Conservation (phyloP, 2,888 invertebrate genomes). For the Capitulum mitella region DNA sequence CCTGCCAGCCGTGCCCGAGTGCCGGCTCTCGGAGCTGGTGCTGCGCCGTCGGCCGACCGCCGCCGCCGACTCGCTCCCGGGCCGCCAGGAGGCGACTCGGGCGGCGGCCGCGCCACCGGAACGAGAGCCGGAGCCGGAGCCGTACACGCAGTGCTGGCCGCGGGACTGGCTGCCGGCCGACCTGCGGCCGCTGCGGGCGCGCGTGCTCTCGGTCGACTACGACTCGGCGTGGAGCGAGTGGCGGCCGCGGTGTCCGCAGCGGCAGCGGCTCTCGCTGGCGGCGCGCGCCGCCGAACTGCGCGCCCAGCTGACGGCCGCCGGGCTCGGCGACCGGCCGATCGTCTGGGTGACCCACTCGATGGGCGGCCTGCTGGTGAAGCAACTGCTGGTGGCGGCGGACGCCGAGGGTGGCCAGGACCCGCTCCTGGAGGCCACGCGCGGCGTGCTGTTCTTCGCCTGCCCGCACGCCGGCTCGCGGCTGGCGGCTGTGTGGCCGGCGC, state of each 20-base stretch:
- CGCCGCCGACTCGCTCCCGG: not conserved
- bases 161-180: constrained; percentile 87
- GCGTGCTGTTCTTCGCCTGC: constrained; percentile 33
- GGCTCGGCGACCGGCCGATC: constrained; percentile 67
- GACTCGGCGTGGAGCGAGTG: constrained; percentile 75
- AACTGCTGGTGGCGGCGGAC: constrained; percentile 55
- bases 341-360: constrained; percentile 93
- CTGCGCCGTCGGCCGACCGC: not conserved
- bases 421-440: constrained; percentile 27
- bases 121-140: not conserved
- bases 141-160: constrained; percentile 78
- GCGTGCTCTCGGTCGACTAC: constrained; percentile 81
- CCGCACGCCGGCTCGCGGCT: constrained; percentile 34
- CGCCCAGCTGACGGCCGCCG: constrained; percentile 60
- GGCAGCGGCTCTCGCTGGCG: constrained; percentile 37
- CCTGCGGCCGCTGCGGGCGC: constrained; percentile 53
- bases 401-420: not conserved
- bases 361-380: constrained; percentile 88
- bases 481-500: constrained; percentile 28
- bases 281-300: constrained; percentile 54
- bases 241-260: constrained; percentile 61
- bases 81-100: too few species aligned
- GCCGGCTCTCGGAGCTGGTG: constrained; percentile 26
- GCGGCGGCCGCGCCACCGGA: not conserved
- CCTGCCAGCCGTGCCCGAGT: constrained; percentile 28